These are phyloP conservation scores for Zygaena filipendulae DNA, from an alignment of 2,888 invertebrate species.

Conservation along the genomic window DNA sequence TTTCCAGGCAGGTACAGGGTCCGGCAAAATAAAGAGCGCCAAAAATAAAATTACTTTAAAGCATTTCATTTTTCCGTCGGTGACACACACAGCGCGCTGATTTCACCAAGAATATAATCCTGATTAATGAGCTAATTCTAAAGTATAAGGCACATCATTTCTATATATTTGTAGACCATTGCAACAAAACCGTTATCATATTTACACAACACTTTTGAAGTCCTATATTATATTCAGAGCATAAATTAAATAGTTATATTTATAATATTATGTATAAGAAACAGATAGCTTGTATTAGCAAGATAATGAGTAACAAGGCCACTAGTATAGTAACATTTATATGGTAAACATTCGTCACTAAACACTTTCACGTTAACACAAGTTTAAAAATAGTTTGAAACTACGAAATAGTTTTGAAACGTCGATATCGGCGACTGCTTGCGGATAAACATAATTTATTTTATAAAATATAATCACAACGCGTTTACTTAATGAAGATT, in stretches of 20 bases:
- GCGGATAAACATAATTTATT: no score
- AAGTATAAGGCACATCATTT: constrained; percentile 56
- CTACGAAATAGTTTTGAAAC: no score
- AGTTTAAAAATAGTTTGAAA: constrained; percentile 41
- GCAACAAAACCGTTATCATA: no score
- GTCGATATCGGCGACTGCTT: no score
- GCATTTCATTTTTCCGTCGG: constrained; percentile 36
- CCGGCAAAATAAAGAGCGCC: constrained; percentile 38
- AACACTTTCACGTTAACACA: constrained; percentile 32
- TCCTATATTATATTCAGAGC: no score
- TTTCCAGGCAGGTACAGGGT: constrained; percentile 44
- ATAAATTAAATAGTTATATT: no score
- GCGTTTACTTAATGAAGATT: no score
- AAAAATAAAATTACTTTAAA: constrained; percentile 32
- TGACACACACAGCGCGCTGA: constrained; percentile 37
- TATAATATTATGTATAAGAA: no score
- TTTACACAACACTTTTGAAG: constrained; percentile 26
- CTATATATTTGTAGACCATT: no score
- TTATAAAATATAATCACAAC: no score
- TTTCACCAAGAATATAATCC: constrained; percentile 17
- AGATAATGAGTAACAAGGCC: constrained; percentile 52
- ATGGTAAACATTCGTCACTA: constrained; percentile 33
- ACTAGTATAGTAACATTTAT: constrained; percentile 39
- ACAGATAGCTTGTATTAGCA: constrained; percentile 14
- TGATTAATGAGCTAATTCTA: no score